These are phyloP conservation scores for Callipepla squamata DNA, from an alignment of 2,113 vertebrate genomes.

Conservation along the genomic window DNA sequence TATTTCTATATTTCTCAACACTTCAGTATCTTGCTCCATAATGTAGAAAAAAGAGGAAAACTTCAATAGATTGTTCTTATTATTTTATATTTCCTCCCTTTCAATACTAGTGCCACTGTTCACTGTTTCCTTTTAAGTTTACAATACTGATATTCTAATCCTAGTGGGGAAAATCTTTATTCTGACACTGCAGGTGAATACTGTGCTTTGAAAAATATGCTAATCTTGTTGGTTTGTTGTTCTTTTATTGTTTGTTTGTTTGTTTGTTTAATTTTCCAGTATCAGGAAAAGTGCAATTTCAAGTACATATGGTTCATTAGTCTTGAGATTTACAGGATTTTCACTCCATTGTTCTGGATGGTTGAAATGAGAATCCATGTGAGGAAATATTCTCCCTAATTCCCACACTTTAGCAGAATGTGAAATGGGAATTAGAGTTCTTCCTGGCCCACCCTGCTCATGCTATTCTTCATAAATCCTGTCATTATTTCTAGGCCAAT, in stretches of 20 bases:
- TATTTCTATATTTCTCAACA: neutral
- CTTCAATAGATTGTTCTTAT: neutral
- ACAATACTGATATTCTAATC: neutral
- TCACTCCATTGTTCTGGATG: slow-evolving; percentile 5
- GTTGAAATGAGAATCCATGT: neutral
- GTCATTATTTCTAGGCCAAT: slow-evolving; percentile 74
- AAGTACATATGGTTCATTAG: neutral
- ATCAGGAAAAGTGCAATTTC: neutral
- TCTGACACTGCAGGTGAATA: neutral
- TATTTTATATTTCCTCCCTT: neutral
- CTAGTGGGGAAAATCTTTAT: neutral
- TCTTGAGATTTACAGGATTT: slow-evolving; percentile 13
- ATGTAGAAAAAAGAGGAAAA: neutral
- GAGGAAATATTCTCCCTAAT: slow-evolving; percentile 45
- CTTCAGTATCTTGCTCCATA: accelerated
- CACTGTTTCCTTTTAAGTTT: neutral
- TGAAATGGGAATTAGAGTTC: slow-evolving; percentile 60
- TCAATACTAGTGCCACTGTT: neutral
- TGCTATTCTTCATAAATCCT: slow-evolving; percentile 71
- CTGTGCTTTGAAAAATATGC: neutral
- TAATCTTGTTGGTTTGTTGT: neutral
- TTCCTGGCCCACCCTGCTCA: slow-evolving; percentile 34
- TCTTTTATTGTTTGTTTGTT: neutral
- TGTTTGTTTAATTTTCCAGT: neutral
- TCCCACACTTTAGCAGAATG: slow-evolving; percentile 52